Conservation (phyloP, 2,888 invertebrate species). For the Oxyteleia sp. region DNA sequence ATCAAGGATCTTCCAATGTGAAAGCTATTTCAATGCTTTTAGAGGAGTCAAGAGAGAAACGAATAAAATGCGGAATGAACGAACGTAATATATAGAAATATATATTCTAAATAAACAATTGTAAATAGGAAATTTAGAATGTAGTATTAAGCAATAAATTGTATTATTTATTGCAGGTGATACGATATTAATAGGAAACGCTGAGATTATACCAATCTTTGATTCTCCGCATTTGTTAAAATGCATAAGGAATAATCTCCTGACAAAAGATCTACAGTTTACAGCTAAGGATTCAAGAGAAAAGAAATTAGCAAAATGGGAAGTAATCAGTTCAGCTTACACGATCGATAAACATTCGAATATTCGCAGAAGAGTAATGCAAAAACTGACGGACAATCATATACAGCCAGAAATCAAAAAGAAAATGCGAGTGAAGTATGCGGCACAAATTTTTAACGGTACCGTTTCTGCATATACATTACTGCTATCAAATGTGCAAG, state of each 20-base stretch:
- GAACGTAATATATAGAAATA: neutral
- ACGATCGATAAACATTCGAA: conserved; percentile 26
- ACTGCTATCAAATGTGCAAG: neutral
- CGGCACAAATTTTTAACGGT: conserved; percentile 41
- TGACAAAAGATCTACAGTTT: conserved; percentile 31
- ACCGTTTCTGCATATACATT: conserved; percentile 19
- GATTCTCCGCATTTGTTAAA: conserved; percentile 70
- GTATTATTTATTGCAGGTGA: conserved; percentile 10
- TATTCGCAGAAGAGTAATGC: neutral
- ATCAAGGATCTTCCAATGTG: conserved; percentile 9
- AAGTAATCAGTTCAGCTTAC: conserved; percentile 13
- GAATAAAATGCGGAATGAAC: neutral
- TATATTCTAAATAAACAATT: neutral
- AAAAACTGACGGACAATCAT: conserved; percentile 52
- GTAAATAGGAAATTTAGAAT: no score
- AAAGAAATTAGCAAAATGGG: conserved; percentile 27
- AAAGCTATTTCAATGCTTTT: neutral
- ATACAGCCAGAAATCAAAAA: conserved; percentile 12
- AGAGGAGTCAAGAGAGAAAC: neutral
- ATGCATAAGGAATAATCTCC: conserved; percentile 51
- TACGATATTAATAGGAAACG: conserved; percentile 30
- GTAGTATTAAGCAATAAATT: neutral
- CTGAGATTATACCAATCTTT: conserved; percentile 58
- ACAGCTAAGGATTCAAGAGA: neutral
- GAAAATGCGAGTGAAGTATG: conserved; percentile 64